A percentile compares a stretch with the other conserved stretches of the same genome.
Evolutionary conservation across 2,113 vertebrate genomes (phyloP).

Genomic region (Lonchura striata): DNA sequence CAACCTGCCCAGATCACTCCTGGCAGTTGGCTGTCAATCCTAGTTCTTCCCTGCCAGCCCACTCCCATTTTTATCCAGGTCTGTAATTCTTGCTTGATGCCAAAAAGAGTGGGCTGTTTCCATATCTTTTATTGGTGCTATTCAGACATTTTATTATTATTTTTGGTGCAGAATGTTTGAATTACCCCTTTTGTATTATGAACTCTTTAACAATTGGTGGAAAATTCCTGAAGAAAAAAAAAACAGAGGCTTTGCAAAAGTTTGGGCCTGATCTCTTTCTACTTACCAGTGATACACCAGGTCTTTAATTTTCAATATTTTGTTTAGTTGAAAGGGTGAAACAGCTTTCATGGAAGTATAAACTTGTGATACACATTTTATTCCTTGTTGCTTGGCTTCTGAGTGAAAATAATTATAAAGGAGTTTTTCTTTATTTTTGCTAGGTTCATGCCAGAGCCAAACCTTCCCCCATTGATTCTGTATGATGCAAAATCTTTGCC

Average conservation of each 20-base stretch:
- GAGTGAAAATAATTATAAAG: neutral
- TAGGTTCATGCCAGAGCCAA: constrained; percentile 98
- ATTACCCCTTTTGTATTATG: neutral
- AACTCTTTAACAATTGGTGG: neutral
- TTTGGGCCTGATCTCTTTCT: neutral
- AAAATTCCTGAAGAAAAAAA: neutral
- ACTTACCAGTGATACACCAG: neutral
- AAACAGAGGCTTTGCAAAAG: neutral
- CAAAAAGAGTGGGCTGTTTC: neutral
- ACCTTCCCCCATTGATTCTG: constrained; percentile 92
- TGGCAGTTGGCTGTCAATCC: constrained; percentile 5
- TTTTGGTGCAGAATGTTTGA: neutral
- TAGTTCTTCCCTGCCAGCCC: neutral
- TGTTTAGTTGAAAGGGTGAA: neutral
- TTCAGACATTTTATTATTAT: neutral
- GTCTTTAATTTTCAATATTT: neutral
- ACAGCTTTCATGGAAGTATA: neutral
- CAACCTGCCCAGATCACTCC: neutral
- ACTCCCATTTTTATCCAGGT: neutral
- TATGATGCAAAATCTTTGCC: constrained; percentile 80
- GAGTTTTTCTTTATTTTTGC: neutral
- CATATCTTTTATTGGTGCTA: neutral
- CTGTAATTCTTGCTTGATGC: neutral
- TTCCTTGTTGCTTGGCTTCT: neutral
- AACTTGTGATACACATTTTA: neutral